Conservation (phyloP, 2,888 invertebrate genomes). For the Altica lythri region DNA sequence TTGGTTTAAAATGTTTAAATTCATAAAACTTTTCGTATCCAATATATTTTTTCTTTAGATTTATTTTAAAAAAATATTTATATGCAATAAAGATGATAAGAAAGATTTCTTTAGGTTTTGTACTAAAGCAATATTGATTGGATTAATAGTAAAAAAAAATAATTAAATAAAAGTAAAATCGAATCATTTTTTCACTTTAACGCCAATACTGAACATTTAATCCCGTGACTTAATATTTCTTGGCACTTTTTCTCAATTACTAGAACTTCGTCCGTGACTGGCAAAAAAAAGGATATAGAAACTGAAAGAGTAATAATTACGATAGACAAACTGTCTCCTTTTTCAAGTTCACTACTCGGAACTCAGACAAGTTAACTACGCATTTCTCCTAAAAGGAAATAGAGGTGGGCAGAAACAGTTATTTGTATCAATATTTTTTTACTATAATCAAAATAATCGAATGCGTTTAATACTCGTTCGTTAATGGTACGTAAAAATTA, state of each 20-base stretch:
- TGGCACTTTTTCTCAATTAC: background rate
- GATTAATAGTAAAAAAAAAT: too few species aligned
- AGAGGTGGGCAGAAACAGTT: conserved; percentile 11
- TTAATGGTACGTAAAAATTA: too few species aligned
- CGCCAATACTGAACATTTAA: too few species aligned
- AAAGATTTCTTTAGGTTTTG: too few species aligned
- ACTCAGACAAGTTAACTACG: background rate
- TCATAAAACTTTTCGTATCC: too few species aligned
- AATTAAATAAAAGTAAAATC: background rate
- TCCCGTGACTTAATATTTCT: background rate
- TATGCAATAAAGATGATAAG: too few species aligned
- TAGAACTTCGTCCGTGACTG: conserved; percentile 1
- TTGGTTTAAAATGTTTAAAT: too few species aligned
- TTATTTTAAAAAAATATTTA: too few species aligned
- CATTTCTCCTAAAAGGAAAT: background rate
- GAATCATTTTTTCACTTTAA: background rate
- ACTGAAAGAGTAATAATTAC: conserved; percentile 21
- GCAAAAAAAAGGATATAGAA: background rate
- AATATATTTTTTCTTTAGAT: too few species aligned
- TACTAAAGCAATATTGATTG: too few species aligned
- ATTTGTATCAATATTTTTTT: background rate
- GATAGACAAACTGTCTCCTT: conserved; percentile 29
- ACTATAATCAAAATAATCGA: background rate
- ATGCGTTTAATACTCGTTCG: too few species aligned
- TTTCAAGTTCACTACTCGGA: conserved; percentile 28